A percentile compares a stretch with the other conserved stretches of the same genome.
phyloP scores from a whole-genome alignment of 1,140 invertebrate genomes.

The Drosophila mauritiana region DNA sequence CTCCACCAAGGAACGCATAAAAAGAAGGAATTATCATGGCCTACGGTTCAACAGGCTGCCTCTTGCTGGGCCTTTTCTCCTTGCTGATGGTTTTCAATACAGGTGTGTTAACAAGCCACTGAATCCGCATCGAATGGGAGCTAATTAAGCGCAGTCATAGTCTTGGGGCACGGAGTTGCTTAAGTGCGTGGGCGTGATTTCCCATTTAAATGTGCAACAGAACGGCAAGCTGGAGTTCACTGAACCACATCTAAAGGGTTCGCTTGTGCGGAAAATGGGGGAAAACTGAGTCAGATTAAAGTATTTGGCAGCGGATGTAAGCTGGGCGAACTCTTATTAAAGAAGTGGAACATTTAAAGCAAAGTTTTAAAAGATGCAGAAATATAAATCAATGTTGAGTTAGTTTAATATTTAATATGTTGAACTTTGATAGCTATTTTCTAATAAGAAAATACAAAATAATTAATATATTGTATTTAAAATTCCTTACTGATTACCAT shows the following conservation, averaged over 20 bases:
- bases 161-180: neutral
- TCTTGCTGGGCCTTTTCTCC: conserved; percentile 52
- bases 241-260: conserved; percentile 49
- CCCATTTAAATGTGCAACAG: conserved; percentile 54
- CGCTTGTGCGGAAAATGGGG: conserved; percentile 6
- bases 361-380: neutral
- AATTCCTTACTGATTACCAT: too few relatives aligned
- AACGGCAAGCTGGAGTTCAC: conserved; percentile 35
- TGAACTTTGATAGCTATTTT: too few relatives aligned
- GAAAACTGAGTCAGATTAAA: conserved; percentile 30
- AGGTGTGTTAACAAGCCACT: conserved; percentile 50
- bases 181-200: conserved; percentile 41
- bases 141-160: conserved; percentile 61
- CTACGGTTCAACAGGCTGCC: conserved; percentile 55
- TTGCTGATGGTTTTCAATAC: conserved; percentile 60
- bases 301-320: conserved; percentile 10
- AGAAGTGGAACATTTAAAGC: neutral
- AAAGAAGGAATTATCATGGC: conserved; percentile 45
- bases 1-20: conserved; percentile 5
- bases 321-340: neutral
- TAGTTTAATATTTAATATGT: neutral
- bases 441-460: too few relatives aligned
- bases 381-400: neutral
- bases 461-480: neutral
- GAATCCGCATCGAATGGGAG: conserved; percentile 41